Evolutionary conservation across 2,797 vertebrate species (phyloP), one percentile per base, ranked within the genome.

Genomic region (Semotilus atromaculatus): DNA sequence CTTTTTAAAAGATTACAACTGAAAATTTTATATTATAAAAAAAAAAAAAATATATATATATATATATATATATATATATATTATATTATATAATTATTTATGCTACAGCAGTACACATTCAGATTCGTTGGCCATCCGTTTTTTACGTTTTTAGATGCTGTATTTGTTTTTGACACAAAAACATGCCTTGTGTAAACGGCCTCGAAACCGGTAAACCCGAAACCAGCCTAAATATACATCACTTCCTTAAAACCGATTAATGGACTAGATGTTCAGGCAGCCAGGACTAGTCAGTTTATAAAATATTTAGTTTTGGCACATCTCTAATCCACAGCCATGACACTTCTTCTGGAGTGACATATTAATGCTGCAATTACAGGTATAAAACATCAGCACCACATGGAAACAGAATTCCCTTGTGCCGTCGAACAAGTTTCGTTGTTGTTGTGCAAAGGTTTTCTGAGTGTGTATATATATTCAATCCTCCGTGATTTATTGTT

Each of bases 371-470:
- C 94, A 95, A 94, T 95, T 95, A 94, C 86, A 91, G 88, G 80
- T 88, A 89, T 90, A 93, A 92, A 92, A 87, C 92, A 92, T 90
- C 92, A 87, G 88, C 90, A 88, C 89, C 76, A 88, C 91, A 90
- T 92, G 92, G 92, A 90, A 81, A 75, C 86, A 90, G 92, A 93
- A 94, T 93, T 94, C 94, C 93, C 94, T 64, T 86, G 93, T 93
- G 94, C 90, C 87, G 90, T 88, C 83, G 85, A 94, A 94, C 91
- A 92, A 91, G 90, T 89, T 88, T 91, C 93, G 94, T 93, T 94
- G 93, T 95, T 95, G 91, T 94, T 94, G 91, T 92, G 91, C 93
- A 94, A 93, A 94, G 93, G 91, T 93, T 93, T 93, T 87, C 91
- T 88, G 88, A 36, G 58, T 94, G 91, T 94, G 93, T 93, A 93